Percentiles rank a stretch among this genome's conserved stretches.
phyloP scores from a whole-genome alignment of 2,113 vertebrate genomes.

The Setophaga coronata region DNA sequence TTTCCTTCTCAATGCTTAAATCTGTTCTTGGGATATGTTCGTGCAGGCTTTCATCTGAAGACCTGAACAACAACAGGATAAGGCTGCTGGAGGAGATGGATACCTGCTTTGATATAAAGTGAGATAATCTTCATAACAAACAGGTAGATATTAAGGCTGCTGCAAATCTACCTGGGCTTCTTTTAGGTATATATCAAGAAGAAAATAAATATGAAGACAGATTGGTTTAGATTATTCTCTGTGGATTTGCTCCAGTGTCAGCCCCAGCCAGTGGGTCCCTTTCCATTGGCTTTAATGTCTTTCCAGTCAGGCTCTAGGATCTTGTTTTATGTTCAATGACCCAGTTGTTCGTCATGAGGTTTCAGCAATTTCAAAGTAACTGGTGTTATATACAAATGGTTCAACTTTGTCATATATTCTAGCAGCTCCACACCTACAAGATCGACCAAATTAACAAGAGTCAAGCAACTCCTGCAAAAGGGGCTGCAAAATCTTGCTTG shows the following conservation, averaged over 20 bases:
- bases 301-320: constrained; percentile 15
- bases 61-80: neutral
- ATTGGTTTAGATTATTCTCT: neutral
- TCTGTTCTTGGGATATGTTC: neutral
- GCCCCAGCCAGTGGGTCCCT: neutral
- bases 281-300: constrained; percentile 4
- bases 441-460: neutral
- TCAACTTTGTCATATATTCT: constrained; percentile 12
- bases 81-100: neutral
- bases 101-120: neutral
- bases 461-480: neutral
- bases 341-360: neutral
- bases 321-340: constrained; percentile 39
- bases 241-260: neutral
- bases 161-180: neutral
- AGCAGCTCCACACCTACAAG: constrained; percentile 10
- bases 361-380: constrained; percentile 27
- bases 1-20: neutral
- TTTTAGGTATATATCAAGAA: neutral
- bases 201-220: constrained; percentile 34
- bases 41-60: neutral
- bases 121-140: neutral
- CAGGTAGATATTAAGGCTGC: neutral
- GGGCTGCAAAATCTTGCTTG: neutral
- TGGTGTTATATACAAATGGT: neutral